Percentiles rank a stretch among this genome's conserved stretches.
Conservation (phyloP, 2,888 invertebrate species). For the Chrysolina oricalcia region DNA sequence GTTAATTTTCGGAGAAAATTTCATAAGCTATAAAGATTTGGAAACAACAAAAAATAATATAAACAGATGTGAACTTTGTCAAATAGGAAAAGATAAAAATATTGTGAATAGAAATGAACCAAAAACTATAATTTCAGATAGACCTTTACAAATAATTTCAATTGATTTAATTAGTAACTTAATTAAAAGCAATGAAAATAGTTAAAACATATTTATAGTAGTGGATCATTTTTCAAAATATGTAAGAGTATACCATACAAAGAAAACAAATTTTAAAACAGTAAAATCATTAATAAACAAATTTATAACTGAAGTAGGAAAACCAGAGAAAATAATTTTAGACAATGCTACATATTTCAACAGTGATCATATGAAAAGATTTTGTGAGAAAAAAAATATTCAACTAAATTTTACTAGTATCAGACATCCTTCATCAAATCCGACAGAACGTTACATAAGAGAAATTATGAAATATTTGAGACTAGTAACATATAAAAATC, state of each 20-base stretch:
- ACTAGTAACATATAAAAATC: not conserved
- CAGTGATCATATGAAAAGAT: too few relatives aligned
- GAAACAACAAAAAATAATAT: not conserved
- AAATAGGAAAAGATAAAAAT: conserved; percentile 2
- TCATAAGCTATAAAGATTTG: conserved; percentile 4
- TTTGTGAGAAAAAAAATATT: not conserved
- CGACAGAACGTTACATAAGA: conserved; percentile 3
- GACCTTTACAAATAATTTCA: not conserved
- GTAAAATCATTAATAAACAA: not conserved
- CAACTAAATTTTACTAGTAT: not conserved
- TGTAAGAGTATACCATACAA: not conserved
- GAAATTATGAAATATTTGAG: conserved; percentile 22
- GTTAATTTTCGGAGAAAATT: not conserved
- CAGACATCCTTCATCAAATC: not conserved
- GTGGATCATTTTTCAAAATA: not conserved
- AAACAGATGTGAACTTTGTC: not conserved
- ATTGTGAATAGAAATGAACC: conserved; percentile 21
- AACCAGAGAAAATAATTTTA: conserved; percentile 8
- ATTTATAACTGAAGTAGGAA: not conserved
- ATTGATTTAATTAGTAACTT: conserved; percentile 17
- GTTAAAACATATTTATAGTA: not conserved
- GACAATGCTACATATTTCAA: conserved; percentile 23
- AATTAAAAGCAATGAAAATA: not conserved
- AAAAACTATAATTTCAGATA: not conserved
- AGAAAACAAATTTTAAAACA: not conserved